A percentile compares a stretch with the other conserved stretches of the same genome.
These are phyloP conservation scores for Drosophila ercepeae DNA, from an alignment of 1,140 invertebrate genomes.

Conservation along the genomic window DNA sequence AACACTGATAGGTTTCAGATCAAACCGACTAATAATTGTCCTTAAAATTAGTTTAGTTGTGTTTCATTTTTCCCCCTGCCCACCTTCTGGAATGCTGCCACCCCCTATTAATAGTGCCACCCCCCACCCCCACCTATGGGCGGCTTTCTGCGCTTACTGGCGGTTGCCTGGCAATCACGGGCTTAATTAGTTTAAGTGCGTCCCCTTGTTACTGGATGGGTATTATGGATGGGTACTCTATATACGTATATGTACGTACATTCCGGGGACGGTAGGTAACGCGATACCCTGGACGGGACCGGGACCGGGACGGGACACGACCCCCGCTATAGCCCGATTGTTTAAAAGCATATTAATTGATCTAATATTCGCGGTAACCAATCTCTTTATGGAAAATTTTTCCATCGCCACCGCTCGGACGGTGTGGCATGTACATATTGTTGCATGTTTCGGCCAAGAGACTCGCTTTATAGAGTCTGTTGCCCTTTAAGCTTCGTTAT, in stretches of 20 bases:
- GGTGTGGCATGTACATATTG: background rate
- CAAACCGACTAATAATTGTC: too few relatives aligned
- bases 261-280: background rate
- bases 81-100: too few relatives aligned
- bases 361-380: conserved; percentile 29
- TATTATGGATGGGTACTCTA: conserved; percentile 8
- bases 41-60: too few relatives aligned
- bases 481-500: background rate
- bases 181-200: conserved; percentile 45
- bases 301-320: too few relatives aligned
- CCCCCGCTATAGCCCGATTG: conserved; percentile 3
- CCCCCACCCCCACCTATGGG: background rate
- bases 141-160: conserved; percentile 9
- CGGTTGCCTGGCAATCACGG: conserved; percentile 35
- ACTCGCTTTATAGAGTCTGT: background rate
- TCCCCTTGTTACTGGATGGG: too few relatives aligned
- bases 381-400: conserved; percentile 19
- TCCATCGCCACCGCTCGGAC: background rate
- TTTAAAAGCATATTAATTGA: conserved; percentile 39
- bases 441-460: background rate
- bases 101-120: background rate
- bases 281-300: background rate
- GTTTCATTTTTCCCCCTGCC: too few relatives aligned
- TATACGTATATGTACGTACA: background rate
- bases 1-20: too few relatives aligned